These are phyloP conservation scores for Sapayoa aenigma DNA, from an alignment of 2,113 vertebrate species.

Conservation along the genomic window DNA sequence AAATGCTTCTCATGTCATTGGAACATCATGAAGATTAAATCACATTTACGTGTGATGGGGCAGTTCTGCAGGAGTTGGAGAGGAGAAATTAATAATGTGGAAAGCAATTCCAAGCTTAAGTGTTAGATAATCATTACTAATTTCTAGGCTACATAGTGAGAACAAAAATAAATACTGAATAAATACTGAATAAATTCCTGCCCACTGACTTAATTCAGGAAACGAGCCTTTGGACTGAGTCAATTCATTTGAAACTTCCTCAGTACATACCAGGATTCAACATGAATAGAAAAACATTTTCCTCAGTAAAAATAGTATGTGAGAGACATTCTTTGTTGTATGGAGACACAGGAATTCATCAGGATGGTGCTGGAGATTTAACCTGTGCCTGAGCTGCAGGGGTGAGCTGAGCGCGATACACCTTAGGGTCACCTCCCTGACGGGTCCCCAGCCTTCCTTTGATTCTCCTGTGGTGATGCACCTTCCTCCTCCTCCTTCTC, in stretches of 20 bases:
- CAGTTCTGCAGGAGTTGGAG: background rate
- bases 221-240: background rate
- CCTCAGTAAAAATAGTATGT: background rate
- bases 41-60: accelerated
- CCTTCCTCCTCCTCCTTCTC: background rate
- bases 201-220: background rate
- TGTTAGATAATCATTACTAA: background rate
- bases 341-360: accelerated
- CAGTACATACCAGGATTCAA: accelerated
- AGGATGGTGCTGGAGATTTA: accelerated
- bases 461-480: background rate
- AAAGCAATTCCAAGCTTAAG: background rate
- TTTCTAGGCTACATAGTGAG: background rate
- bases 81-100: background rate
- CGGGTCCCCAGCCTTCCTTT: background rate
- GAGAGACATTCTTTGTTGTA: background rate
- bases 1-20: background rate
- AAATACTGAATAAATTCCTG: background rate
- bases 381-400: background rate
- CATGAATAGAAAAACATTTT: accelerated
- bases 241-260: background rate
- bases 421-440: background rate
- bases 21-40: background rate
- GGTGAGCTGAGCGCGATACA: too few relatives aligned
- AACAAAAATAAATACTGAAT: background rate